Conservation (phyloP, 2,113 vertebrate genomes). For the Syrrhaptes paradoxus region DNA sequence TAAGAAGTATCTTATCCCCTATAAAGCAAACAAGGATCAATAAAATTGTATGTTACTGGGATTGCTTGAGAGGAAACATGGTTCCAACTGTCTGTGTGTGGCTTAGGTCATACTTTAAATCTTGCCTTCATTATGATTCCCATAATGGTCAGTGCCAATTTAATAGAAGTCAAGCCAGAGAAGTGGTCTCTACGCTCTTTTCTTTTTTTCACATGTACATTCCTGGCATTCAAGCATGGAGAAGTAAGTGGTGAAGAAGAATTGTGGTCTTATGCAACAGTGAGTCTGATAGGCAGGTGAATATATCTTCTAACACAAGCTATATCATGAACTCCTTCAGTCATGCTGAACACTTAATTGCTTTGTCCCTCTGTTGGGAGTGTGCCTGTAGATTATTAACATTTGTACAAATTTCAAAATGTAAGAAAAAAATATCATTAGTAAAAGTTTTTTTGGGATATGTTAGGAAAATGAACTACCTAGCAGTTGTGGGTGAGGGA, state of each 20-base stretch:
- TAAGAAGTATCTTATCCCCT: neutral
- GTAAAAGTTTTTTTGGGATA: neutral
- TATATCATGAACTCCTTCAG: neutral
- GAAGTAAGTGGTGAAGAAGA: neutral
- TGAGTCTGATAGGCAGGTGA: neutral
- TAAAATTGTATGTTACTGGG: neutral
- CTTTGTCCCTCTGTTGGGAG: neutral
- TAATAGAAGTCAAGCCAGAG: neutral
- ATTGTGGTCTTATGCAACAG: neutral
- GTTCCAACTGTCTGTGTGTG: neutral
- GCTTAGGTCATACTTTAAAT: neutral
- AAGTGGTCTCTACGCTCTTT: neutral
- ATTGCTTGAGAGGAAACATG: neutral
- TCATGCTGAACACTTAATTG: neutral
- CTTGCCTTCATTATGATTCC: neutral
- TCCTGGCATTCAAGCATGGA: neutral
- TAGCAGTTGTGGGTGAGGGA: neutral
- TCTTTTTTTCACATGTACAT: rapidly evolving
- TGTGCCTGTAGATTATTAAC: neutral
- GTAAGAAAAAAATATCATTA: neutral
- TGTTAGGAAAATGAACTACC: neutral
- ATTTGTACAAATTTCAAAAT: neutral
- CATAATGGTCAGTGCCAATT: neutral
- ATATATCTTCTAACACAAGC: neutral
- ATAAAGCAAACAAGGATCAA: neutral